Base-by-base conservation (phyloP, 1,140 invertebrate genomes). In the Camponotus floridanus region DNA sequence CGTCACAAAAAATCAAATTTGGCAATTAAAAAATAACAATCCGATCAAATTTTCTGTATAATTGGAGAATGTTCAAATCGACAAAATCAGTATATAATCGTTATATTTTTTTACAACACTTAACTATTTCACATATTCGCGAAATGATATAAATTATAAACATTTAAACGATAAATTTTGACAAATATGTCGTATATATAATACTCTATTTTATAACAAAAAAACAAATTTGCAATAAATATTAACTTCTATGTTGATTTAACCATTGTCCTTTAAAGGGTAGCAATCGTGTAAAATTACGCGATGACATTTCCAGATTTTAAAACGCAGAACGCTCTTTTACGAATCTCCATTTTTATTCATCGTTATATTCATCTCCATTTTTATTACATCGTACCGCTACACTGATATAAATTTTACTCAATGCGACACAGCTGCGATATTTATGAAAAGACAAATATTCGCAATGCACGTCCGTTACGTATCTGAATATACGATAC, bases 361-460 rank as follows among this genome's bases (percentile, higher is more conserved):
- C 76, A 33, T 64, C 2, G 62, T 33, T 26, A 64, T 64, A 13
- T 21, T 71, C 15, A 73, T 83, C 42, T 73, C 68, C 39, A 73
- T 81, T 81, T 83, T 83, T 83, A 74, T 83, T 61, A 71, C 57
- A 73, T 62, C 26, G 68, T 18, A 0, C 55, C 39, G 31, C 68
- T 33, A 36, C 42, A 59, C 57, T 26, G 64, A 74, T 74, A 74
- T 81, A 73, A 81, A 81, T 81, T 81, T 81, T 57, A 73, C 42
- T 73, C 79, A 45, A 61, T 73, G 70, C 65, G 9, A 11, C 67
- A 33, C 21, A 33, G 48, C 45, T 48, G 64, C 13, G 51, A 80
- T 73, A 81, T 81, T 81, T 18, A 42, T 26, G 67, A 73, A 81
- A 61, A 55, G 51, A 81, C 39, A 81, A 73, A 81, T 81, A 61